These are phyloP conservation scores for Eristalinus aeneus DNA, from an alignment of 2,888 invertebrate species.

Conservation along the genomic window DNA sequence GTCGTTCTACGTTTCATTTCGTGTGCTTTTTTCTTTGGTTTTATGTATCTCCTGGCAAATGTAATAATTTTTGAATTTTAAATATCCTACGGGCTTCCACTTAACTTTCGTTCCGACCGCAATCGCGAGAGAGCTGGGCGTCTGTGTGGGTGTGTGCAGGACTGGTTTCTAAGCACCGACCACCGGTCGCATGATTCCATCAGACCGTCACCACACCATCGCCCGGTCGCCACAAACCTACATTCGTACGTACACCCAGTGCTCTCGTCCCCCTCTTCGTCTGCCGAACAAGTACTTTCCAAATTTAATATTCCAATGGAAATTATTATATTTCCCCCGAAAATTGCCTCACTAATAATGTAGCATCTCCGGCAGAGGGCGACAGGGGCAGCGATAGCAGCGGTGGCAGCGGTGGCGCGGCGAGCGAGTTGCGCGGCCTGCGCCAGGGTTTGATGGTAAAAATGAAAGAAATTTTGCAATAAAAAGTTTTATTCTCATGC, in stretches of 20 bases:
- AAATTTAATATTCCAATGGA: slow-evolving; percentile 72
- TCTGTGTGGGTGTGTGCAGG: neutral
- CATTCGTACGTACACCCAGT: neutral
- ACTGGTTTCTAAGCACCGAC: slow-evolving; percentile 63
- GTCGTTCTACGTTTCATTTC: neutral
- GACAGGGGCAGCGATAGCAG: slow-evolving; percentile 3
- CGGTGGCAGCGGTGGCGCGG: neutral
- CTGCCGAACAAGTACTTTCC: slow-evolving; percentile 57
- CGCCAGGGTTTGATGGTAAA: slow-evolving; percentile 37
- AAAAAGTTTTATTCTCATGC: slow-evolving; percentile 71
- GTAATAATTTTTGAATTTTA: slow-evolving; percentile 74
- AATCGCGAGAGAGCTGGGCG: slow-evolving; percentile 42
- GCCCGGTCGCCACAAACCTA: neutral
- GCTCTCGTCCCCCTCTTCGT: slow-evolving; percentile 42
- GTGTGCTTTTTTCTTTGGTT: slow-evolving; percentile 1
- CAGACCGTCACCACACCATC: neutral
- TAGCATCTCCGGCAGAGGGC: slow-evolving; percentile 50
- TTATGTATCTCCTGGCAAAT: slow-evolving; percentile 52
- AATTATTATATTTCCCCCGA: slow-evolving; percentile 70
- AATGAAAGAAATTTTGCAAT: slow-evolving; percentile 71
- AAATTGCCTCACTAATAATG: slow-evolving; percentile 70
- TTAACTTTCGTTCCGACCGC: slow-evolving; percentile 70
- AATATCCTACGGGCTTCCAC: slow-evolving; percentile 73
- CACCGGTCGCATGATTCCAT: slow-evolving; percentile 38
- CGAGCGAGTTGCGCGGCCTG: neutral